These are phyloP conservation scores for Glaucomys volans DNA, from an alignment of 2,113 vertebrate species.

Conservation along the genomic window DNA sequence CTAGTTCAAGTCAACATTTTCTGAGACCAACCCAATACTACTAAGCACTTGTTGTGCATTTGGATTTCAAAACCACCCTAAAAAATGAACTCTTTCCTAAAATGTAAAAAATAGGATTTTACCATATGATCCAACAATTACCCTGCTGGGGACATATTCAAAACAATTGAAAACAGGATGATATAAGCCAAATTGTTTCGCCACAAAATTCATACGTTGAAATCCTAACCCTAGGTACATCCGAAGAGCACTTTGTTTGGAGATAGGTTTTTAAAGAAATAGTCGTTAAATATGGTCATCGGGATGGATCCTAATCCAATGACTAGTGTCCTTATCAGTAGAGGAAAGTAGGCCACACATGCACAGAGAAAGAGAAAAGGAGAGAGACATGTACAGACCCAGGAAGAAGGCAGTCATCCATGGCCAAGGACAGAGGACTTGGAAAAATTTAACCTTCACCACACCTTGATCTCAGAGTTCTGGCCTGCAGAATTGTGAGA, in stretches of 20 bases:
- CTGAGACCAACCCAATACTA: neutral
- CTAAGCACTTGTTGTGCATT: neutral
- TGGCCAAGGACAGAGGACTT: neutral
- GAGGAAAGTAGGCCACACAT: neutral
- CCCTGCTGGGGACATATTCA: neutral
- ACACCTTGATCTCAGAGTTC: neutral
- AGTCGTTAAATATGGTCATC: neutral
- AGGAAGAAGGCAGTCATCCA: too few species aligned
- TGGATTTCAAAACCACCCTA: neutral
- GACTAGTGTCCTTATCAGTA: neutral
- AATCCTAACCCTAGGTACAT: neutral
- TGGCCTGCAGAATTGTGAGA: neutral
- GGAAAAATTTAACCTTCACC: neutral
- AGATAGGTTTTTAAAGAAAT: neutral
- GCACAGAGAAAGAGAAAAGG: neutral
- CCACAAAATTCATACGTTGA: neutral
- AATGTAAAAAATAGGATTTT: neutral
- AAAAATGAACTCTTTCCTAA: neutral
- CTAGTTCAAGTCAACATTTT: neutral
- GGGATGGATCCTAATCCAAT: neutral
- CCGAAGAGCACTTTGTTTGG: neutral
- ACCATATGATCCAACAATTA: neutral
- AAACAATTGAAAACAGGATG: neutral
- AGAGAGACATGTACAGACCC: neutral
- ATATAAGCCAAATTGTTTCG: neutral